Evolutionary conservation across 2,888 invertebrate genomes (phyloP).

Genomic region (Tanytarsus gracilentus): DNA sequence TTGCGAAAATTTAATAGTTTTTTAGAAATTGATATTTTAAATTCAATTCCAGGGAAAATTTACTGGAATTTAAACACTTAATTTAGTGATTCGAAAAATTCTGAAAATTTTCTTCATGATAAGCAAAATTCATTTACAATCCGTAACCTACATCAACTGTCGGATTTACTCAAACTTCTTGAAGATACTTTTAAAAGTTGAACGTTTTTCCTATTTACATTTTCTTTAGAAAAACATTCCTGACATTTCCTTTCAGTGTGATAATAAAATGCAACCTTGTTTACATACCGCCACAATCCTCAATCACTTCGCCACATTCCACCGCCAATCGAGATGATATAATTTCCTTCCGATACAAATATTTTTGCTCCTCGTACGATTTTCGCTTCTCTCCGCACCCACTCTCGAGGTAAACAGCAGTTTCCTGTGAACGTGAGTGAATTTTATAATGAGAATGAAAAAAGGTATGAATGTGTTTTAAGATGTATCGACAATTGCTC

Average conservation of each 20-base stretch:
- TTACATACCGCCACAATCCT: neutral
- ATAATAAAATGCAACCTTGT: neutral
- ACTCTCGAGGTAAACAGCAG: conserved; percentile 18
- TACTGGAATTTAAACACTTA: no score
- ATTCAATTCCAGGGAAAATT: no score
- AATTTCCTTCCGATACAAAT: conserved; percentile 26
- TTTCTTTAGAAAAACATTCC: no score
- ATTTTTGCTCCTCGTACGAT: neutral
- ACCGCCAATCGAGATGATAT: conserved; percentile 14
- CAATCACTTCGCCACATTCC: neutral
- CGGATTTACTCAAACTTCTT: neutral
- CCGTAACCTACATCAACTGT: no score
- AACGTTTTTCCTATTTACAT: neutral
- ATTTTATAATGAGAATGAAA: conserved; percentile 11
- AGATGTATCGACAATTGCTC: conserved; percentile 2
- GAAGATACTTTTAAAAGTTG: neutral
- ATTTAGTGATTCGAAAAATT: no score
- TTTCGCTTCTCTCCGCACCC: neutral
- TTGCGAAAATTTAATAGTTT: no score
- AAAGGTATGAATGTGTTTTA: neutral
- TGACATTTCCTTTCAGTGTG: neutral
- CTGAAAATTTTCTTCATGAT: no score
- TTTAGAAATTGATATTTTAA: no score
- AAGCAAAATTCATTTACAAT: no score
- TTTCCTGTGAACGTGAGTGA: conserved; percentile 16